Base-by-base conservation (phyloP, 2,797 vertebrate genomes). In the Hybognathus amarus region DNA sequence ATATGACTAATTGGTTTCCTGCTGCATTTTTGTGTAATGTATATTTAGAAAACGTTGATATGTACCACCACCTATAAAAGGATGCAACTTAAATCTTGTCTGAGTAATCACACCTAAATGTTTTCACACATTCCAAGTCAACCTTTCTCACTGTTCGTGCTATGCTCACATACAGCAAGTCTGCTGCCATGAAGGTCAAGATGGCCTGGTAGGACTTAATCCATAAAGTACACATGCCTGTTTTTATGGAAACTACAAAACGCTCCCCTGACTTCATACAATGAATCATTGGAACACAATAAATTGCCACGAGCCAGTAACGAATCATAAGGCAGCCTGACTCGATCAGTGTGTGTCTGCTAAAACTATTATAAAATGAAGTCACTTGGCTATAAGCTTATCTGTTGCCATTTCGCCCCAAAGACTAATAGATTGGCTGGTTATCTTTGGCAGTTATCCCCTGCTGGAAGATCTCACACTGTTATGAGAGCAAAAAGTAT, bases 161-260 rank as follows among this genome's bases (percentile, higher is more conserved):
- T 86, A 87, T 86, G 90, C 89, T 87, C 89, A 87, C 85, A 87
- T 80, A 88, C 90, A 90, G 22, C 61, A 52, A 5, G 8, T 36
- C 30, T 75, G 45, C 33, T 52, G 56, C 6, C 33, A 76, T 24
- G 40, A 82, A 77, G 24, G 63, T 56, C 33, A 67, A 50, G n/a
- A 15, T 20, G 33, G 38, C 15, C 52, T 15, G 20, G 50, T 9
- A 77, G 13, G 27, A 77, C 20, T 68, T 69, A 87, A 84, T 64
- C 80, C 86, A 76, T 88, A 90, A 68, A 87, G 71, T 78, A 70
- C 47, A 79, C 61, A 68, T 64, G 40, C 47, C 12, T 1, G 59
- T 47, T 40, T 77, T 59, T 73, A 50, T 74, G 56, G 64, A 71
- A 78, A 66, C 75, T 75, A 59, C 50, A 70, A 82, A 82, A 82